Evolutionary conservation across 2,888 invertebrate species (phyloP).

Genomic region (Zaprionus lineosus): DNA sequence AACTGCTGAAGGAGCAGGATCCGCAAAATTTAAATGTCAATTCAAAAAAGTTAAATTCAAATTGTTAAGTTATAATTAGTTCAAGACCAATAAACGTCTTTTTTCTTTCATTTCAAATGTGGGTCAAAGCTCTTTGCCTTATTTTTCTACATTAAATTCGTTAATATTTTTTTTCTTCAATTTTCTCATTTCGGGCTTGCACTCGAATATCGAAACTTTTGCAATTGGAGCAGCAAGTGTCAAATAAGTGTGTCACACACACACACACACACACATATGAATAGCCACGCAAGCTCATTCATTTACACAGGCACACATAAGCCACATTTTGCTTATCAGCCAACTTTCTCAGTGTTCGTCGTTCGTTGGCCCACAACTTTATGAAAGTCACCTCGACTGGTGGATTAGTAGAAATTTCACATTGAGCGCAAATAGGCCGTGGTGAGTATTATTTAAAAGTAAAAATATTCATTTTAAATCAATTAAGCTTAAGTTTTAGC

Average conservation of each 20-base stretch:
- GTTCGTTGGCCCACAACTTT: too few species aligned
- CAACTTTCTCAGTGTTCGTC: slow-evolving; percentile 9
- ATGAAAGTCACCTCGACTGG: too few species aligned
- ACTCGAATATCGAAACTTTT: slow-evolving; percentile 12
- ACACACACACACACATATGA: background rate
- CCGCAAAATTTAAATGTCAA: background rate
- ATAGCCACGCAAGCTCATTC: background rate
- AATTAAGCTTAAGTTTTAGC: too few species aligned
- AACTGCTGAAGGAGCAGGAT: slow-evolving; percentile 4
- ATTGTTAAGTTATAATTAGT: background rate
- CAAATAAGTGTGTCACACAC: slow-evolving; percentile 49
- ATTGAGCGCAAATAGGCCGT: too few species aligned
- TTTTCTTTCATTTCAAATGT: slow-evolving; percentile 7
- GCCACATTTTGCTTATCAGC: slow-evolving; percentile 19
- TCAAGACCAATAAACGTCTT: background rate
- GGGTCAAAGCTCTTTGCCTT: slow-evolving; percentile 19
- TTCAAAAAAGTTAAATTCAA: too few species aligned
- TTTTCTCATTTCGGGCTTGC: background rate
- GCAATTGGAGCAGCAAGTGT: slow-evolving; percentile 59
- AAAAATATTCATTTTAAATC: too few species aligned
- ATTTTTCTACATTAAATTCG: slow-evolving; percentile 2
- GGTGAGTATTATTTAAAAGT: too few species aligned
- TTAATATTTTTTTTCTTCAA: background rate
- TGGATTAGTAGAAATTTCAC: too few species aligned
- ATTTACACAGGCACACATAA: background rate